These are phyloP conservation scores for Polyommatus icarus DNA, from an alignment of 2,888 invertebrate species.

Conservation along the genomic window DNA sequence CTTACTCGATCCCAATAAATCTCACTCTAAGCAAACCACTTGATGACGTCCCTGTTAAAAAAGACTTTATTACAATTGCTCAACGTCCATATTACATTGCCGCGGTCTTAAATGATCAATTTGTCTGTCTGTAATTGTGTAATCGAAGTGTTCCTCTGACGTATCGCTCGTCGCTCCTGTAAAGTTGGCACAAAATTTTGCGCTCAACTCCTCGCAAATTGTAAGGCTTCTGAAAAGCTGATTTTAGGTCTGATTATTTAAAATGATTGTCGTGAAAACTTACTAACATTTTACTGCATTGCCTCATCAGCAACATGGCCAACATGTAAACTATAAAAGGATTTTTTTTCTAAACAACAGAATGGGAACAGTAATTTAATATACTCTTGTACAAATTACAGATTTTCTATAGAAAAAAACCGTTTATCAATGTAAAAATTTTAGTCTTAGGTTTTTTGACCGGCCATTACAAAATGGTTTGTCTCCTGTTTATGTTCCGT, in stretches of 20 bases:
- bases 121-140: conserved; percentile 50
- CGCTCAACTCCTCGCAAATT: background rate
- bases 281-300: too few relatives aligned
- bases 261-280: background rate
- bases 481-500: background rate
- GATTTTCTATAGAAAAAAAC: too few relatives aligned
- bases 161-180: conserved; percentile 39
- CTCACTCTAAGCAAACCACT: conserved; percentile 52
- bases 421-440: background rate
- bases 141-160: conserved; percentile 58
- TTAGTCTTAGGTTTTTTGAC: background rate
- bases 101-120: conserved; percentile 48
- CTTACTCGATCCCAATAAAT: conserved; percentile 55
- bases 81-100: conserved; percentile 48
- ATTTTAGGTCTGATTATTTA: background rate
- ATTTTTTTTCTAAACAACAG: too few relatives aligned
- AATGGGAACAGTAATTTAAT: too few relatives aligned
- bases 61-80: conserved; percentile 41
- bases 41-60: conserved; percentile 39
- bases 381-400: too few relatives aligned
- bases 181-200: background rate
- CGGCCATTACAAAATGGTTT: background rate
- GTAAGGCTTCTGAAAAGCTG: background rate
- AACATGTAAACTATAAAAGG: too few relatives aligned
- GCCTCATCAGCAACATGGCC: too few relatives aligned